Evolutionary conservation across 2,113 vertebrate species (phyloP).

Genomic region (Spheniscus mendiculus): DNA sequence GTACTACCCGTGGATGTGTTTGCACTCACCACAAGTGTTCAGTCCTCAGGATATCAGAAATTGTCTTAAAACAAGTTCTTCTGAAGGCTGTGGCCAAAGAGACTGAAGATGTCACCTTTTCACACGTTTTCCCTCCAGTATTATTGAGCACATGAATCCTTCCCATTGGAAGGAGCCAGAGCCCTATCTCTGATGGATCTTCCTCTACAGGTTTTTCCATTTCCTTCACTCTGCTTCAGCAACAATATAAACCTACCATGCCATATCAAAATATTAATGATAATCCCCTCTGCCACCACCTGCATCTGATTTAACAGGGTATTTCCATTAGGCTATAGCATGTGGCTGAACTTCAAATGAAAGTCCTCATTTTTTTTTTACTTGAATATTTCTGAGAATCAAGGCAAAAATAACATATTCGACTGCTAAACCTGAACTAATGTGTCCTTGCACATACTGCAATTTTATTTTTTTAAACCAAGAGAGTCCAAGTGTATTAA

Average conservation of each 20-base stretch:
- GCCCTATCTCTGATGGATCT: not conserved
- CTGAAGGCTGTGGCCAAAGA: not conserved
- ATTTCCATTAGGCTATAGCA: not conserved
- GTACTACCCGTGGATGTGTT: accelerated
- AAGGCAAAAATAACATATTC: not conserved
- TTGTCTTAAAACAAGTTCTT: not conserved
- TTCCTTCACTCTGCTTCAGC: not conserved
- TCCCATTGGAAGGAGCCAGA: not conserved
- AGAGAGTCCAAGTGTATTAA: not conserved
- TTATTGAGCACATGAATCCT: not conserved
- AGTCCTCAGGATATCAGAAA: not conserved
- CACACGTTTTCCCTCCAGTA: accelerated
- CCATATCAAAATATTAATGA: not conserved
- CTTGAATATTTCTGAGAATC: not conserved
- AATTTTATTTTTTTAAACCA: not conserved
- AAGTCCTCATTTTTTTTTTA: not conserved
- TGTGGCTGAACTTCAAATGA: not conserved
- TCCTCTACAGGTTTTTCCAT: not conserved
- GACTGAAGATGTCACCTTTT: too few species aligned
- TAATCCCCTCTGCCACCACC: not conserved
- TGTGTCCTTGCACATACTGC: not conserved
- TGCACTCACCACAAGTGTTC: not conserved
- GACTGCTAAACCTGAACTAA: not conserved
- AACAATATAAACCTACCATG: not conserved
- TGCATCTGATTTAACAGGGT: not conserved